Evolutionary conservation across 2,113 vertebrate species (phyloP), one percentile per base, ranked within the genome.

Genomic region (Oenanthe oenanthe): DNA sequence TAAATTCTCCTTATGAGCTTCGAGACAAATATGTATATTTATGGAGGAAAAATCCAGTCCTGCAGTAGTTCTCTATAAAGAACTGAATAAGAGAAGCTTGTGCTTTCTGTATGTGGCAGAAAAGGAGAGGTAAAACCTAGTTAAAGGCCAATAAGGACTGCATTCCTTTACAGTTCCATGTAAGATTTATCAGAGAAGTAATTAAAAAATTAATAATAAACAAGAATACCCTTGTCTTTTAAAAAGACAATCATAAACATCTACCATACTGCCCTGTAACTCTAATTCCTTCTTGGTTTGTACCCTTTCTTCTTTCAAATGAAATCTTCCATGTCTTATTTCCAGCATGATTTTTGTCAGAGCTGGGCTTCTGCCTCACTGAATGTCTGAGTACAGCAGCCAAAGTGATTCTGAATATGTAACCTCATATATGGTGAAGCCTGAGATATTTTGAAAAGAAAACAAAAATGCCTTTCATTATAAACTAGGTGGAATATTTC

Each of bases 1-100:
- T 89, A 85, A 57, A 92, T 87, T 20, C 40, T 89, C 38, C 40
- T 89, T 58, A 62, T n/a, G 60, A 66, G 17, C 68, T 93, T 81
- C 0, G 1, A 88, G 83, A 56, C 25, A 68, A 86, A 92, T 73
- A 51, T 42, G 34, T 57, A 1, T 70, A 93, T 93, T 93, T 84
- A 80, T 80, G 42, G 60, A 45, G 51, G 36, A 9, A 77, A 80
- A 88, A 85, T 74, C 31, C 48, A 91, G 29, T 66, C 57, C 40
- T 47, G 42, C 14, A 42, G 9, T 65, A 60, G 54, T 26, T 91
- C n/a, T 68, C 32, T 42, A 47, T 47, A 54, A 95, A 76, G 54
- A 50, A 26, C 34, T 31, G 62, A 79, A 31, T 13, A 47, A 34
- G 2, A 67, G 48, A 45, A 75, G 16, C 8, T 48, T 70, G 17